Evolutionary conservation across 2,888 invertebrate genomes (phyloP), one percentile per base, ranked within the genome.

Genomic region (Drosophila mulleri): DNA sequence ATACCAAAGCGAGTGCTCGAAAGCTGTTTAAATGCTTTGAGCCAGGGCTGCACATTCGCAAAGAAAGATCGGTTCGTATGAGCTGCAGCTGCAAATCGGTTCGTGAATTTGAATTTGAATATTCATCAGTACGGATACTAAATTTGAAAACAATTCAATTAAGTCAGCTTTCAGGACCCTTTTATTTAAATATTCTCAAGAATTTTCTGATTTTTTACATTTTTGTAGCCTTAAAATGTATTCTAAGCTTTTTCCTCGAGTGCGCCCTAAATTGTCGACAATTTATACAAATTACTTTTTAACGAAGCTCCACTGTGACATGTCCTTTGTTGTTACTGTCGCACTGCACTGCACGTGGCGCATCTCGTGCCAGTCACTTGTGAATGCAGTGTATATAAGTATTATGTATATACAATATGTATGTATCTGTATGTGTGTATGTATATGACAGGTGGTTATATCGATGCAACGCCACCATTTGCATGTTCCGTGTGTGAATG

Each of bases 401-500:
- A 26, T 26, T 50, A 63, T 14, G 4, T 37, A 14, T 37, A 32
- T 8, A 9, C 9, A 9, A 32, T 8, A 9, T 32, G 8, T 37
- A 12, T 12, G 5, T 37, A 5, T 14, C 1, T 53, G 16, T 18
- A 12, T 41, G 18, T 9, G 14, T 29, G 14, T 56, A 8, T 29
- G 29, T 70, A 48, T 70, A 70, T 88, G 83, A 83, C 89, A 83
- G 89, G 89, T 88, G 89, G 85, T 84, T 85, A 82, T 84, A 79
- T 82, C 88, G 67, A 79, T 87, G 85, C 74, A 78, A 29, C 61
- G 67, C 59, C 47, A 80, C 61, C 71, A 75, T 76, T 70, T 82
- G 69, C 72, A 68, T 72, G 53, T 77, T 48, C 53, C 66, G 45
- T 52, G 53, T 45, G 32, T 45, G 52, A 56, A 35, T 45, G 67